Evolutionary conservation across 2,888 invertebrate genomes (phyloP).

Genomic region (Hedya salicella): DNA sequence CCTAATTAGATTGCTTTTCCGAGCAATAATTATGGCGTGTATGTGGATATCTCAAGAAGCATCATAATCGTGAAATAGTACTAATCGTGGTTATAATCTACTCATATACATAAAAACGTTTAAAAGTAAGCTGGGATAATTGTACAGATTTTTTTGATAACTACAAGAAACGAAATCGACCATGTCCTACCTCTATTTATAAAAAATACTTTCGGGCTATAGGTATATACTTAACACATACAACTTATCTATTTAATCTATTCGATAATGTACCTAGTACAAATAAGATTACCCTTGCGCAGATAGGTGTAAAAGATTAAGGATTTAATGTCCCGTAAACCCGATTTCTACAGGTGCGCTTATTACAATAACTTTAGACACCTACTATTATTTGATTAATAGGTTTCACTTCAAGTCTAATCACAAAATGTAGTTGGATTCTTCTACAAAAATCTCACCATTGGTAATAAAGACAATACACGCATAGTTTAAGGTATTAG

Average conservation of each 20-base stretch:
- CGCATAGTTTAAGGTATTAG: no score
- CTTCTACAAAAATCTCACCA: no score
- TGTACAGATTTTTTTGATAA: constrained; percentile 7
- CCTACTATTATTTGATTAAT: no score
- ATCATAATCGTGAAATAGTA: neutral
- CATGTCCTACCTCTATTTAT: neutral
- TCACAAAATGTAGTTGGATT: no score
- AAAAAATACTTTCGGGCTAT: no score
- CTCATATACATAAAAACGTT: constrained; percentile 8
- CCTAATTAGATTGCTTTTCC: constrained; percentile 16
- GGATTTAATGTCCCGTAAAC: neutral
- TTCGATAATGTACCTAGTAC: neutral
- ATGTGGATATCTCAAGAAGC: constrained; percentile 1
- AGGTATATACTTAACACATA: no score
- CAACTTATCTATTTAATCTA: constrained; percentile 7
- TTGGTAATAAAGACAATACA: no score
- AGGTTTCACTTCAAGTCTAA: no score
- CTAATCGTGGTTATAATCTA: constrained; percentile 9
- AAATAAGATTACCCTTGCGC: neutral
- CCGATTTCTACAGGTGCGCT: neutral
- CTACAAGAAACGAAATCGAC: constrained; percentile 4
- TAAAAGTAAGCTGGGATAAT: constrained; percentile 2
- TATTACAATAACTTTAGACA: neutral
- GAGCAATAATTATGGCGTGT: constrained; percentile 5
- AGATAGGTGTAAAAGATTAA: constrained; percentile 2